phyloP scores from a whole-genome alignment of 2,888 invertebrate species.

The Hirudinaria manillensis region DNA sequence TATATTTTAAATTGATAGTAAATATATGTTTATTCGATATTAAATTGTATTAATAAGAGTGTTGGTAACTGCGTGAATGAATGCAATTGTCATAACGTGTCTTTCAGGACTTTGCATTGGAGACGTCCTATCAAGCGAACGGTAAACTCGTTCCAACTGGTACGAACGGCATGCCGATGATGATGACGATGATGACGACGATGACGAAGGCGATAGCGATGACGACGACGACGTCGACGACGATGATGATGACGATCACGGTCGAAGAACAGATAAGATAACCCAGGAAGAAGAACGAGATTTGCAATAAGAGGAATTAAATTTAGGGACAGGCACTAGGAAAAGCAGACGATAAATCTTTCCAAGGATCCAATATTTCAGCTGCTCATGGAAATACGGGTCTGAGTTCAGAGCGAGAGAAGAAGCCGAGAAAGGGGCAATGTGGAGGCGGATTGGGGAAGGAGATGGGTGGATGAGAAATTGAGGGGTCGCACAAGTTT shows the following conservation, averaged over 20 bases:
- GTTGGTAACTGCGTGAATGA: not conserved
- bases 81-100: not conserved
- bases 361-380: too few species aligned
- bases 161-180: not conserved
- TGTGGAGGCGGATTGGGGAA: too few species aligned
- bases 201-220: not conserved
- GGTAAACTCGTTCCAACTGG: not conserved
- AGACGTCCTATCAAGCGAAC: not conserved
- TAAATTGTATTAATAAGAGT: not conserved
- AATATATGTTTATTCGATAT: too few species aligned
- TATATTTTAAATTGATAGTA: too few species aligned
- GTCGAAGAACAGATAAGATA: slow-evolving; percentile 44
- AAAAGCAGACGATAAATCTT: slow-evolving; percentile 59
- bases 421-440: too few species aligned
- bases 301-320: slow-evolving; percentile 85
- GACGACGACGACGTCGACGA: not conserved
- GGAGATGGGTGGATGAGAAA: too few species aligned
- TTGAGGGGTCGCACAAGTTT: too few species aligned
- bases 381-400: too few species aligned
- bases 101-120: not conserved
- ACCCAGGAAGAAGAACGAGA: slow-evolving; percentile 80
- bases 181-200: slow-evolving; percentile 2
- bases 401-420: too few species aligned
- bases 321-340: slow-evolving; percentile 80
- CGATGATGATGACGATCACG: slow-evolving; percentile 1